These are phyloP conservation scores for Alosa sapidissima DNA, from an alignment of 2,797 vertebrate species.

Conservation along the genomic window DNA sequence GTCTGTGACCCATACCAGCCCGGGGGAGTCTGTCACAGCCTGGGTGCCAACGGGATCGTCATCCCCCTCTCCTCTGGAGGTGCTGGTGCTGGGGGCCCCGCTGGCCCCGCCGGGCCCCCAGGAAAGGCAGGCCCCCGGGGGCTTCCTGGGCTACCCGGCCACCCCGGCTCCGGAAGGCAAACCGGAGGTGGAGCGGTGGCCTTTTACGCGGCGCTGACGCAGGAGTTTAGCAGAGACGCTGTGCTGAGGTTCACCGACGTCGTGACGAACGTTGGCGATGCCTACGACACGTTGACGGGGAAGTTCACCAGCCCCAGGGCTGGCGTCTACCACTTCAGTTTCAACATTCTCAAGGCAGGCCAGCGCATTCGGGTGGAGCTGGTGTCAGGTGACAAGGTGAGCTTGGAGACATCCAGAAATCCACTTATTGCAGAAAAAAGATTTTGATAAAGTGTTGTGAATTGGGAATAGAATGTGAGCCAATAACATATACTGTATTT, in stretches of 20 bases:
- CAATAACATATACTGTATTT: no score
- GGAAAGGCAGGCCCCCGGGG: constrained; percentile 86
- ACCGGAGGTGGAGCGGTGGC: constrained; percentile 81
- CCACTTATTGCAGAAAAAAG: background rate
- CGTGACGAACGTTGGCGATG: constrained; percentile 91
- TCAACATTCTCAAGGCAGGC: constrained; percentile 90
- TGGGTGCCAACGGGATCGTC: constrained; percentile 63
- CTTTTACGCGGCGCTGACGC: constrained; percentile 87
- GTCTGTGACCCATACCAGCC: constrained; percentile 88
- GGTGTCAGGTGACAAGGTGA: constrained; percentile 91
- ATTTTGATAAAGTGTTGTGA: background rate
- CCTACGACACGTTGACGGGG: constrained; percentile 88
- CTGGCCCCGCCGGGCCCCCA: constrained; percentile 80
- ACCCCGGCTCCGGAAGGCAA: constrained; percentile 62
- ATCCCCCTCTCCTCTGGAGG: constrained; percentile 72
- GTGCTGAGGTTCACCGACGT: constrained; percentile 91
- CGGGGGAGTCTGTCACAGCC: constrained; percentile 70
- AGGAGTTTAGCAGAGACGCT: constrained; percentile 86
- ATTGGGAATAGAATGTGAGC: background rate
- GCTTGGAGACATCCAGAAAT: background rate
- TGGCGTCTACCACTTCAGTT: constrained; percentile 90
- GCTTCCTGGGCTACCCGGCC: constrained; percentile 76
- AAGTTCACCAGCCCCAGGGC: constrained; percentile 91
- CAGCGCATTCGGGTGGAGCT: constrained; percentile 87
- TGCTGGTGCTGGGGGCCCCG: constrained; percentile 72